These are phyloP conservation scores for Nomada goodeniana DNA, from an alignment of 2,888 invertebrate genomes.

Conservation along the genomic window DNA sequence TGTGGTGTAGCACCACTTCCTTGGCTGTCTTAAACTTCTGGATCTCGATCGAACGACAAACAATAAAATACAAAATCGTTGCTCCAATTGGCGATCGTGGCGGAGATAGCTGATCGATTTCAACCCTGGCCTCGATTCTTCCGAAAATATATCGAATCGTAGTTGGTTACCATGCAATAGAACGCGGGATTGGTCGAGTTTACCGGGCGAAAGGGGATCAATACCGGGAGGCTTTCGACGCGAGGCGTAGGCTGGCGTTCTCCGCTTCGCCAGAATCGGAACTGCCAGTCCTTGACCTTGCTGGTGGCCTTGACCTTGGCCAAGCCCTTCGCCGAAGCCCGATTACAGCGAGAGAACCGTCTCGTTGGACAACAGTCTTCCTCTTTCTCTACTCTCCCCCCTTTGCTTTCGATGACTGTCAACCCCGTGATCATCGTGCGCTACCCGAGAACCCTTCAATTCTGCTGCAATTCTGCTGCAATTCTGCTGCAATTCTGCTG, in stretches of 20 bases:
- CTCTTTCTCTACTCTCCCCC: not conserved
- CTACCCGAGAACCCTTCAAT: no score
- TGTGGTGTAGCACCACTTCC: not conserved
- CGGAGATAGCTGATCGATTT: slow-evolving; percentile 39
- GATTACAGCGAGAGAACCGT: not conserved
- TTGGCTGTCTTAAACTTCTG: not conserved
- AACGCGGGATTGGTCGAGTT: slow-evolving; percentile 77
- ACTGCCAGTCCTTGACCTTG: slow-evolving; percentile 65
- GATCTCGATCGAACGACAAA: not conserved
- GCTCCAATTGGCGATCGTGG: slow-evolving; percentile 47
- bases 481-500: no score
- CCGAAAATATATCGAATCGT: slow-evolving; percentile 56
- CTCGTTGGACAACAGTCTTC: not conserved
- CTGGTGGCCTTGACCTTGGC: slow-evolving; percentile 67
- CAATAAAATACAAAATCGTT: slow-evolving; percentile 9
- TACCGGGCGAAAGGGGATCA: slow-evolving; percentile 77
- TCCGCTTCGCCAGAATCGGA: slow-evolving; percentile 69
- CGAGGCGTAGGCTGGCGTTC: slow-evolving; percentile 73
- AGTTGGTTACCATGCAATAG: slow-evolving; percentile 66
- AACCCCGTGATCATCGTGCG: no score
- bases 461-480: no score
- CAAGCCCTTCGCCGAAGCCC: slow-evolving; percentile 57
- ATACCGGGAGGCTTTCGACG: slow-evolving; percentile 78
- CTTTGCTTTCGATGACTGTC: not conserved
- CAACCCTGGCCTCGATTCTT: slow-evolving; percentile 18